Evolutionary conservation across 2,888 invertebrate genomes (phyloP), one percentile per base, ranked within the genome.

Genomic region (Malthinus flaveolus): DNA sequence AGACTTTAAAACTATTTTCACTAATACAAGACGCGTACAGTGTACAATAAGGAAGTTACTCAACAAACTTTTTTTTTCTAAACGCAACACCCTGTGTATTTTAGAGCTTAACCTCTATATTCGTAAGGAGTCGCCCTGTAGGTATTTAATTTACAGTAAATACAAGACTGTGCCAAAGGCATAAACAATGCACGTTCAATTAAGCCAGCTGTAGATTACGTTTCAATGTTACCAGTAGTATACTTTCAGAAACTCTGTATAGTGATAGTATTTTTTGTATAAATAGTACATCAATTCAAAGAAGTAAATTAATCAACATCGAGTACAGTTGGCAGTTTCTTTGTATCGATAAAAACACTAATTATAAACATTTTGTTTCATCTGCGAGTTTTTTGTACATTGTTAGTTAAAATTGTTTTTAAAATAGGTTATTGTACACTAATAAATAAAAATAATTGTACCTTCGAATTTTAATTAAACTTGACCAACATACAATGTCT

Each of bases 161-260:
- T 54, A 59, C 49, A 46, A 48, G 34, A 68, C 63, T 66, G 71
- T 71, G 71, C 71, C 71, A 71, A 71, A 70, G 71, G 71, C 70
- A 71, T 68, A 56, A 63, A 69, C n/a, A 60, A 54, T 61, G 65
- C 66, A 66, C 65, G 65, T 65, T 66, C 49, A 57, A 61, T 58
- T 52, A 46, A 33, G 46, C 39, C 39, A 42, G 39, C 39, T 42
- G 39, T 42, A 42, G 23, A 42, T 42, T 56, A 49, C 37, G 57
- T 57, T 57, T 44, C 45, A 33, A 51, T 50, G 57, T 57, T 57
- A 57, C 46, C 51, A 48, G 44, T 42, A 32, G 39, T 47, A 32
- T 42, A 23, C 23, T 23, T 23, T 23, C 23, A 23, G 5, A 23
- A 23, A 23, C 23, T 23, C 23, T 23, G 23, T 23, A 23, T 23